Conservation (phyloP, 2,797 vertebrate genomes). For the Smutsia temminckii region DNA sequence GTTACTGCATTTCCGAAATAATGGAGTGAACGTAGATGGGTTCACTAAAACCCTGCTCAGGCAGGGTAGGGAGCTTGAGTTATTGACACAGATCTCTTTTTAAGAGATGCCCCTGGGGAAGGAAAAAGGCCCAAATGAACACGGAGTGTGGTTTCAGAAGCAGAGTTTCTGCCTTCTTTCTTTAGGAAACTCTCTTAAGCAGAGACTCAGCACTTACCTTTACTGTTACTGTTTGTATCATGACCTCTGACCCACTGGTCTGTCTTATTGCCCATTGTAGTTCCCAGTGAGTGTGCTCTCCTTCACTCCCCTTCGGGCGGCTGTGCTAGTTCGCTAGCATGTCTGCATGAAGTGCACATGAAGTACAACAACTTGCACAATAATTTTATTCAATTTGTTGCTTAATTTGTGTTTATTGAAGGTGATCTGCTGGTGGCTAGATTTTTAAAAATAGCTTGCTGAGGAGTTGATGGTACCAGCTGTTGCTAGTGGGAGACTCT, state of each 20-base stretch:
- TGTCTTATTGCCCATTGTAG: neutral
- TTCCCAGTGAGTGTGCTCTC: neutral
- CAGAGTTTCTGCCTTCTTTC: neutral
- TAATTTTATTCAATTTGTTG: conserved; percentile 6
- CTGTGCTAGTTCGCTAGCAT: neutral
- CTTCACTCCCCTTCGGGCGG: neutral
- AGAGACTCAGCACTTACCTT: neutral
- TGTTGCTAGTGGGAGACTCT: neutral
- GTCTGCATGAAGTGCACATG: neutral
- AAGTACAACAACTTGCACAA: neutral
- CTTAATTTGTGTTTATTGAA: conserved; percentile 31
- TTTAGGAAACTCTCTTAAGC: neutral
- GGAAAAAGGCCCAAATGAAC: neutral
- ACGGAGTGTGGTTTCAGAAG: neutral
- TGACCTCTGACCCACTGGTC: neutral
- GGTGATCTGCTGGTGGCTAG: neutral
- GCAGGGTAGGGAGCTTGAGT: neutral
- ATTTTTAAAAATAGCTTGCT: neutral
- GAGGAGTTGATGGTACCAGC: neutral
- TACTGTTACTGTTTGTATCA: neutral
- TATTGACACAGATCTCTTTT: neutral
- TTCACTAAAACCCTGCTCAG: neutral
- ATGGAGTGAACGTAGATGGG: neutral
- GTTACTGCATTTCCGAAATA: neutral
- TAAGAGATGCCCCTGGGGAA: neutral